phyloP scores from a whole-genome alignment of 2,888 invertebrate species.

The Ectobius pallidus region DNA sequence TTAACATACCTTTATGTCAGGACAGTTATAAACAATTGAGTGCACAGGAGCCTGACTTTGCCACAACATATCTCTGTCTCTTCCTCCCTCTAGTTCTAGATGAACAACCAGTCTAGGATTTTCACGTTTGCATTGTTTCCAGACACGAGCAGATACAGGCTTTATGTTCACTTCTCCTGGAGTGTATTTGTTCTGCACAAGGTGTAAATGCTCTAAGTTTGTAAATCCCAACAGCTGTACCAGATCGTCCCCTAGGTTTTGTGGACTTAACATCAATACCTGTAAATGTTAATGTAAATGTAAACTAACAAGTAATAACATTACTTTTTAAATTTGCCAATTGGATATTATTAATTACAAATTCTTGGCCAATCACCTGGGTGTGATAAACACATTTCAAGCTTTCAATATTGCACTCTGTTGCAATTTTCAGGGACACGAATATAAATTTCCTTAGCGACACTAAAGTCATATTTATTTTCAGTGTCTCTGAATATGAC shows the following conservation, averaged over 20 bases:
- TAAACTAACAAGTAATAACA: too few species aligned
- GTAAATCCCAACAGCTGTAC: slow-evolving; percentile 70
- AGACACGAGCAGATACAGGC: slow-evolving; percentile 51
- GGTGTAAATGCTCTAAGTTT: slow-evolving; percentile 68
- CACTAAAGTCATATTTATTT: too few species aligned
- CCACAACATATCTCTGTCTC: slow-evolving; percentile 65
- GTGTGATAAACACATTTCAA: too few species aligned
- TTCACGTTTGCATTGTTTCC: slow-evolving; percentile 61
- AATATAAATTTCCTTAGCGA: too few species aligned
- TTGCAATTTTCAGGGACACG: too few species aligned
- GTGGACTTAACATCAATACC: slow-evolving; percentile 70
- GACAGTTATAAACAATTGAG: slow-evolving; percentile 68
- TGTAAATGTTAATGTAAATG: slow-evolving; percentile 50
- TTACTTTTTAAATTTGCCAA: neutral
- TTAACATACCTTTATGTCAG: slow-evolving; percentile 61
- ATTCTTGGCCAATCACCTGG: too few species aligned
- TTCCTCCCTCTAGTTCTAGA: slow-evolving; percentile 67
- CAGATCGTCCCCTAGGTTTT: slow-evolving; percentile 76
- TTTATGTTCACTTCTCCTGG: slow-evolving; percentile 56
- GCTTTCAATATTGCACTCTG: too few species aligned
- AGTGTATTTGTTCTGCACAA: slow-evolving; percentile 74
- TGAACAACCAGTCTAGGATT: slow-evolving; percentile 71
- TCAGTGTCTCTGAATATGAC: too few species aligned
- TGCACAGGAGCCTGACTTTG: slow-evolving; percentile 73
- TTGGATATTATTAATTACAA: neutral